Base-by-base conservation (phyloP, 2,797 vertebrate species). In the Threskiornis aethiopicus region DNA sequence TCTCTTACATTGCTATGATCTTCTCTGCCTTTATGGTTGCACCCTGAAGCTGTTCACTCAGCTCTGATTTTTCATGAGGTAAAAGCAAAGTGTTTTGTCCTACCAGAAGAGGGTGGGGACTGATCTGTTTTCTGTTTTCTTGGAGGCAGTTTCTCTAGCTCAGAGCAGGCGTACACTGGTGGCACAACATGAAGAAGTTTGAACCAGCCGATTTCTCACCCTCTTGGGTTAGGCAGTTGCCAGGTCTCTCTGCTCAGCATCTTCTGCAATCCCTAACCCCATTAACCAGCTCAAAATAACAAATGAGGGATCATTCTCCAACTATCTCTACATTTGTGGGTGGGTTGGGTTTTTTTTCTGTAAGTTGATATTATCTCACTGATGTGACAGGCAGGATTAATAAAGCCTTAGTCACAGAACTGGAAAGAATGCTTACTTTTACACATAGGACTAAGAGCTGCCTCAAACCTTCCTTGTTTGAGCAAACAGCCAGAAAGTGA, bases 401-500 rank as follows among this genome's bases (percentile, higher is more conserved):
- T 86, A 76, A 78, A 91, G 46, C 51, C 42, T 90, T 86, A 95
- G 65, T 92, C 69, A 91, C 46, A 79, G 46, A 89, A 67, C 58
- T 93, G 77, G 75, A 91, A 96, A 90, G 73, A 93, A 76, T 0
- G 1, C 83, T 94, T 86, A 52, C 51, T 96, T 87, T 84, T 84
- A 83, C 55, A 62, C 44, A 84, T 35, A 87, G 49, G 77, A 92
- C 73, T 64, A 84, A 72, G 62, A 80, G 55, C 47, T 95, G 83
- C 66, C 73, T 82, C 62, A 77, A 95, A 87, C 44, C 66, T 96
- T 93, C 80, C 55, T 88, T 90, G 25, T 84, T 89, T 73, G 70
- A 91, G 84, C 84, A 89, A 90, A 70, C 81, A 94, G 90, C 77
- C 91, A 97, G 64, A 89, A 94, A 90, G 20, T 87, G 64, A 85